Base-by-base conservation (phyloP, 2,888 invertebrate species). In the Sclerodermus sp. region DNA sequence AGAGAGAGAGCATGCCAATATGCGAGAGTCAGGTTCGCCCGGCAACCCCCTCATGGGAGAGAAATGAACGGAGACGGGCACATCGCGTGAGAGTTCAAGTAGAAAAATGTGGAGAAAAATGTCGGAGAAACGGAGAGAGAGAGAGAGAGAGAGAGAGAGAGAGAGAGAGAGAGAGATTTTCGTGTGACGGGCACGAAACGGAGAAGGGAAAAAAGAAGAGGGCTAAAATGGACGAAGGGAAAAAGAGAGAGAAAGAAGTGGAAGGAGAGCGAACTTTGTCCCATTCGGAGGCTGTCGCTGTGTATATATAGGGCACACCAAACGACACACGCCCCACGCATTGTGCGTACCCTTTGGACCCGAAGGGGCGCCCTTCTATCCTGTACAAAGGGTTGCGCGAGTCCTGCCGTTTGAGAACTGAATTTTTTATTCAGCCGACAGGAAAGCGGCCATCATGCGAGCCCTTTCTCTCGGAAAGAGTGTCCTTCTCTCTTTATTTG, bases 301-400 rank as follows among this genome's bases (percentile, higher is more conserved):
- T 62, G 72, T 74, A 77, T 76, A n/a, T n/a, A 77, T 77, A 76
- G 76, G 73, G 73, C 71, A 74, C 72, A 66, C 72, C 64, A 70
- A 70, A 75, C 71, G 76, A 77, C 77, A 77, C 75, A 77, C 77
- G 75, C 77, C 77, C 77, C 70, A 56, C 65, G 62, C 60, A 71
- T 76, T 77, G 74, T 77, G 62, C 60, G 60, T 64, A 57, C 67
- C 64, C 67, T 61, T 67, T 67, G 64, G 58, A 49, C 49, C n/a
- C 50, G 46, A 55, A 60, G 60, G 66, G 66, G 70, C 70, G 68
- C 76, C 75, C 73, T 73, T 73, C 69, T 64, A 62, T 62, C 63
- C 62, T 54, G 50, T 48, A 68, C 68, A 74, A 76, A 74, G 75
- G 73, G 71, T 74, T 74, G 67, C 60, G 63, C 60, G 51, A 51